These are phyloP conservation scores for Polyommatus iphigenia DNA, from an alignment of 2,888 invertebrate species.

Conservation along the genomic window DNA sequence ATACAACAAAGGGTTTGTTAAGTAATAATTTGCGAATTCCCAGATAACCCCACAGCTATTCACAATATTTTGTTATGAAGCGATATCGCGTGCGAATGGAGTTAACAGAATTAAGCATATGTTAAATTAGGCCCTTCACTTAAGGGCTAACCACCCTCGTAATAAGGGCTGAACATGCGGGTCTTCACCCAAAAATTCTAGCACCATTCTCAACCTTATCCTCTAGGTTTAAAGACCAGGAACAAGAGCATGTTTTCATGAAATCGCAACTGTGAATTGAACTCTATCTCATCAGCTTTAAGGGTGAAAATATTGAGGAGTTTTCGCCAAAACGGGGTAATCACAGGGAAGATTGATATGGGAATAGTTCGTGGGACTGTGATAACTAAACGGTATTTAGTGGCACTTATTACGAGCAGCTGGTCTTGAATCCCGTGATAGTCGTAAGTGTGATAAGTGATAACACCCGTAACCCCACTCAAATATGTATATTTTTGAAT, in stretches of 20 bases:
- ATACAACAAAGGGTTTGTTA: constrained; percentile 1
- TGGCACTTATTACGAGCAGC: constrained; percentile 17
- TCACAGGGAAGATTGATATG: constrained; percentile 72
- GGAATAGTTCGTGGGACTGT: constrained; percentile 63
- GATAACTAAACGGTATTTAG: constrained; percentile 45
- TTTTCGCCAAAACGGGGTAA: constrained; percentile 65
- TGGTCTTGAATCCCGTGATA: constrained; percentile 4
- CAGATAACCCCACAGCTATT: background rate
- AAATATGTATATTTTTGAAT: background rate
- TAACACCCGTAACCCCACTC: background rate
- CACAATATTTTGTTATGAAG: constrained; percentile 20
- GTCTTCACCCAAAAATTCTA: constrained; percentile 47
- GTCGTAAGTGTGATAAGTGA: background rate
- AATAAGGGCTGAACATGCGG: constrained; percentile 69
- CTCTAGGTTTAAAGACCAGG: constrained; percentile 22
- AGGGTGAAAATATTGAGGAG: constrained; percentile 42
- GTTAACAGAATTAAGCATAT: constrained; percentile 50
- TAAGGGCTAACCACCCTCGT: constrained; percentile 60
- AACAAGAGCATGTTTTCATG: background rate
- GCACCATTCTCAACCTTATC: constrained; percentile 48
- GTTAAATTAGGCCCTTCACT: constrained; percentile 47
- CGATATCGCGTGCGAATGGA: constrained; percentile 33
- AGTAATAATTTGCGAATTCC: background rate
- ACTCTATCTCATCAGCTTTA: constrained; percentile 39
- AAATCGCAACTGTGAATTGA: constrained; percentile 36